Base-by-base conservation (phyloP, 2,113 vertebrate species). In the Todiramphus chloris region DNA sequence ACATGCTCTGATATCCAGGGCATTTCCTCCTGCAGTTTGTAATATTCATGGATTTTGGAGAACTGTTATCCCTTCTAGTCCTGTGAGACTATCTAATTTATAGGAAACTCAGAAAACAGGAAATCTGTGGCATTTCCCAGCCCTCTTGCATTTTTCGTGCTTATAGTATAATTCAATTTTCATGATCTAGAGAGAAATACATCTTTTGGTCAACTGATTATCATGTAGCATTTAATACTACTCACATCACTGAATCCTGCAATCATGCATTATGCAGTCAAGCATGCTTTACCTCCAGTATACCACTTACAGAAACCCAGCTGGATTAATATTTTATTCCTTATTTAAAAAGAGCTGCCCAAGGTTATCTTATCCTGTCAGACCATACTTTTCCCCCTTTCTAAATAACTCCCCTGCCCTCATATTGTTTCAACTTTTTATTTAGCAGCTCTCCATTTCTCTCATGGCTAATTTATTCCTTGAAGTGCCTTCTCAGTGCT, bases 281-380 rank as follows among this genome's bases (percentile, higher is more conserved):
- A 62, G 18, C 11, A 0, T 75, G 58, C 85, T 87, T 94, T 94
- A 94, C 46, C 66, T 89, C 53, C 55, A 74, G 67, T 55, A 18
- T 27, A 70, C 66, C 44, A 35, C 50, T 63, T 70, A 70, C 10
- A 91, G 83, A 91, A 82, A 73, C 35, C 11, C 74, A 90, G 37
- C 31, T 84, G 78, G 62, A 84, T 94, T 90, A 82, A 43, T 92
- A 73, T 86, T 96, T 91, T 93, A 90, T 86, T 95, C 83, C 79
- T 92, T 75, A 51, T 84, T 97, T 93, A 1, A 87, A 95, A 94
- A 93, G 80, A 93, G 68, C 44, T 90, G 68, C 72, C 83, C 88
- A 95, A 91, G 91, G 84, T 95, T 96, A 90, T 95, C 96, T 97
- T 87, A 87, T n/a, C 68, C 91, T 90, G 93, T 96, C 89, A 83